Percentiles rank a stretch among this genome's conserved stretches.
These are phyloP conservation scores for Ophion obscuratus DNA, from an alignment of 2,888 invertebrate species.

Conservation along the genomic window DNA sequence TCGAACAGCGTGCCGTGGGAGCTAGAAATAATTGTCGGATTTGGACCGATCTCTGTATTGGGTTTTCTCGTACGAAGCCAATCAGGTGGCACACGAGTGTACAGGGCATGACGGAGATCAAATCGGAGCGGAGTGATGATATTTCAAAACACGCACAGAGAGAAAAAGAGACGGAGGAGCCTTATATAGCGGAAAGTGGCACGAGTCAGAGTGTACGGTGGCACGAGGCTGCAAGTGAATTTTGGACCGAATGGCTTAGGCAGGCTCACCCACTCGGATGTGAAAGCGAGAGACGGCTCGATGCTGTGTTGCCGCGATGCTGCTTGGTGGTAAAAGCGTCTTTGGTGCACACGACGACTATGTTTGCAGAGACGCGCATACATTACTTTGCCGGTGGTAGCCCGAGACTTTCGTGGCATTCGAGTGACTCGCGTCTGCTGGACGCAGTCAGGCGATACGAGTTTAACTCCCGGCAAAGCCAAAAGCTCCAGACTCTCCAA, in stretches of 20 bases:
- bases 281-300: constrained; percentile 49
- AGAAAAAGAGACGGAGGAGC: neutral
- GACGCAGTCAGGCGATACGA: constrained; percentile 13
- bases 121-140: constrained; percentile 49
- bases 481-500: neutral
- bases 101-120: constrained; percentile 40
- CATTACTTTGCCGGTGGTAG: constrained; percentile 70
- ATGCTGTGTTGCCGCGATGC: constrained; percentile 38
- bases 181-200: neutral
- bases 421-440: constrained; percentile 41
- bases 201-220: constrained; percentile 24
- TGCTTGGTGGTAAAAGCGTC: constrained; percentile 23
- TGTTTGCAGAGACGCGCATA: constrained; percentile 78
- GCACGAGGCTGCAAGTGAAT: constrained; percentile 56
- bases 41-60: constrained; percentile 49
- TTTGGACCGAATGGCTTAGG: constrained; percentile 57
- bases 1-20: no score
- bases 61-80: constrained; percentile 48
- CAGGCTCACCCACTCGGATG: constrained; percentile 1
- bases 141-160: constrained; percentile 12
- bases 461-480: constrained; percentile 30
- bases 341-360: constrained; percentile 53
- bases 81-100: neutral
- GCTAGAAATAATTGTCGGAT: constrained; percentile 68
- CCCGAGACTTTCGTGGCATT: constrained; percentile 57